Base-by-base conservation (phyloP, 1,140 invertebrate species). In the Drosophila repleta region DNA sequence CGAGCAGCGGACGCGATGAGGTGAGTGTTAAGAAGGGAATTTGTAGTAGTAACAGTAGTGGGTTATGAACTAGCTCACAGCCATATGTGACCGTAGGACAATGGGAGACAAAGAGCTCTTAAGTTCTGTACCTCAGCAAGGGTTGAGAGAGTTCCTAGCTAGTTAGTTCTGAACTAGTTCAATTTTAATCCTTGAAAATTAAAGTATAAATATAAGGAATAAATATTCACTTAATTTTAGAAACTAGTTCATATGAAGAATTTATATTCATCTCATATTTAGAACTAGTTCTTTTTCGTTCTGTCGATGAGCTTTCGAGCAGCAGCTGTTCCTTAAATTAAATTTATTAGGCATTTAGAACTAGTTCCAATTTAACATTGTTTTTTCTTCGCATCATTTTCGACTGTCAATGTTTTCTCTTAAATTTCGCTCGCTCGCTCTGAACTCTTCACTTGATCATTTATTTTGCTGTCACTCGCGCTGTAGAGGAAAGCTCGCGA, bases 1-100 rank as follows among this genome's bases (percentile, higher is more conserved):
- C 83, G 32, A 88, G 79, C 79, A 89, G 73, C 29, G 83, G 84
- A 49, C 79, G 79, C 5, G 83, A 87, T 57, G 83, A 88, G 79
- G 83, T 88, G 21, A 87, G 82, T 48, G 11, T 35, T 35, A 7
- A 5, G 1, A 4, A 3, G 26, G 6, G 26, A 5, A 4, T 39
- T n/a, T 39, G 11, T 29, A 4, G 26, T 4, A 13, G 0, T 3
- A 13, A 4, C 0, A 35, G 21, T 24, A 24, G 32, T 11, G 11
- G 32, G 3, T 13, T 10, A 3, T 35, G 32, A 35, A 11, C 32
- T 35, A 41, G 39, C 8, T 29, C 7, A 29, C 4, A 2, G 24
- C 24, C n/a, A n/a, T n/a, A n/a, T n/a, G n/a, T n/a, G n/a, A n/a
- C n/a, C n/a, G n/a, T n/a, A n/a, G n/a, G n/a, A n/a, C n/a, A n/a